Base-by-base conservation (phyloP, 2,888 invertebrate species). In the Brenthis daphne region DNA sequence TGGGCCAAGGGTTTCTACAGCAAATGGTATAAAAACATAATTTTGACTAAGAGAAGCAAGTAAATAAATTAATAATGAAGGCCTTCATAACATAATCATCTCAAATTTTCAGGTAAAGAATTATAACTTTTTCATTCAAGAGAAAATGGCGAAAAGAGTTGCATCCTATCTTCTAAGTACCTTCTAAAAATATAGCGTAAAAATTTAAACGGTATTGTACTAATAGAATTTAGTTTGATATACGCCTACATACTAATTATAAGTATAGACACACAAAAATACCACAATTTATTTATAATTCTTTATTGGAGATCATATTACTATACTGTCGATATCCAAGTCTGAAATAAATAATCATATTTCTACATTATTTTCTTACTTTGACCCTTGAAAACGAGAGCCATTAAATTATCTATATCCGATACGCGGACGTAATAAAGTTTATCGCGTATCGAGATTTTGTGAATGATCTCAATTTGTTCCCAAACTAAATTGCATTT, bases 381-480 rank as follows among this genome's bases (percentile, higher is more conserved):
- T n/a, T n/a, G 60, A 60, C 60, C 58, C 60, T 60, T 60, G n/a
- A 60, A 60, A 60, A 60, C 50, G 50, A 60, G 50, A 29, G 6
- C 12, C 50, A 60, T 50, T 50, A 53, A 51, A 63, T 53, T 63
- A 63, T 53, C 33, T 63, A 53, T 16, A 53, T 63, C 37, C 4
- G 37, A 53, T 53, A 63, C 51, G 63, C 43, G 63, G 43, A 63
- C 53, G 60, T 48, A 67, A 60, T 60, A 60, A 67, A 65, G 20
- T 60, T 47, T 60, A 67, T 67, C 48, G 60, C 33, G n/a, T 33
- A 56, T 57, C 60, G 60, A 55, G 60, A 67, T 57, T 56, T 51
- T 12, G 56, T 11, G 48, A 61, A 67, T 61, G 55, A 61, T 67
- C 50, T 61, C 61, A 67, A 56, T 67, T 61, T 56, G 61, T 61